Percentiles rank a stretch among this genome's conserved stretches.
phyloP scores from a whole-genome alignment of 2,113 vertebrate genomes.

The Chaetodon auriga region DNA sequence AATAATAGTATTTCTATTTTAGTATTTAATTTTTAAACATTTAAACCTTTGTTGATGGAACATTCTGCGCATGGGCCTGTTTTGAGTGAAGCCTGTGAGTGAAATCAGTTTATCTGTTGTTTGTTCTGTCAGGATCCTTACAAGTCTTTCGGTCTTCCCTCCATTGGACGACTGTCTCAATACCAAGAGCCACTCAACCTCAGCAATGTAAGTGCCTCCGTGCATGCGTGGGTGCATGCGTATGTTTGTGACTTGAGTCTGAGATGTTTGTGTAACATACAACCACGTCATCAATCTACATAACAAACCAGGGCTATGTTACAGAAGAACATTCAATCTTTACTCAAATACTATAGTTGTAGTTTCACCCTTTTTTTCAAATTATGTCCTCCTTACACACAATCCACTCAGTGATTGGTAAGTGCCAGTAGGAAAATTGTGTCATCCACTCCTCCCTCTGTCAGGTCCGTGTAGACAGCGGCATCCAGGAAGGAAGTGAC shows the following conservation, averaged over 20 bases:
- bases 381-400: neutral
- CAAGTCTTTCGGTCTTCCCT: slow-evolving; percentile 98
- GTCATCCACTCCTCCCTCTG: neutral
- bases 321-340: neutral
- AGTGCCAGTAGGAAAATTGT: neutral
- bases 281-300: neutral
- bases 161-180: slow-evolving; percentile 93
- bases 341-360: neutral
- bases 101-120: neutral
- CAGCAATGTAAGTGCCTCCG: slow-evolving; percentile 85
- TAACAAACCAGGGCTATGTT: neutral
- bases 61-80: neutral
- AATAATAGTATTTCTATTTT: neutral
- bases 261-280: neutral
- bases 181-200: slow-evolving; percentile 90
- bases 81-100: neutral
- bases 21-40: neutral
- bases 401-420: neutral
- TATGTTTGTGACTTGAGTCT: neutral
- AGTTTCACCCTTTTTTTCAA: neutral
- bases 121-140: slow-evolving; percentile 91
- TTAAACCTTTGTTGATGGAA: neutral
- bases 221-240: no score
- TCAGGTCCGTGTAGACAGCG: slow-evolving; percentile 97
- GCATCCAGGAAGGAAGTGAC: slow-evolving; percentile 97